Percentiles rank a stretch among this genome's conserved stretches.
phyloP scores from a whole-genome alignment of 2,113 vertebrate genomes.

The Origma solitaria region DNA sequence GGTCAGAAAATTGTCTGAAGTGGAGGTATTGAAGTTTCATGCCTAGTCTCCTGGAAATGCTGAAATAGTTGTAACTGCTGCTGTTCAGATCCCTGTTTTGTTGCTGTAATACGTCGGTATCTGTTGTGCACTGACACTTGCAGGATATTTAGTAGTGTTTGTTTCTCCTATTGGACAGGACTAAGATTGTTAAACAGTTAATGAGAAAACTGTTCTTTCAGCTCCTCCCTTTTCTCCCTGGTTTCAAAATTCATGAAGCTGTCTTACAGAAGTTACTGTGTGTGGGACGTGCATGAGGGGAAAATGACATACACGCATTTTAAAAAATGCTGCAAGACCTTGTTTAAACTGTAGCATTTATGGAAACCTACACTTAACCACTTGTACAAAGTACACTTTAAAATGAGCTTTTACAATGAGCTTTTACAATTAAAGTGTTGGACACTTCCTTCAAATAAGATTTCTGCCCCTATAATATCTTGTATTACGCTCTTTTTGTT shows the following conservation, averaged over 20 bases:
- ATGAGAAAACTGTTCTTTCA: background rate
- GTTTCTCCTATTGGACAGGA: background rate
- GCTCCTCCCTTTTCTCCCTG: background rate
- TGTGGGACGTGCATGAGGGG: background rate
- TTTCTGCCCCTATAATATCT: background rate
- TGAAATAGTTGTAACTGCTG: background rate
- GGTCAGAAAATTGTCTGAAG: slow-evolving; percentile 95
- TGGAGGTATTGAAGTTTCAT: slow-evolving; percentile 81
- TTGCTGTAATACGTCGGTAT: background rate
- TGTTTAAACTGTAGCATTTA: background rate
- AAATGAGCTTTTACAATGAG: background rate
- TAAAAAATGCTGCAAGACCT: background rate
- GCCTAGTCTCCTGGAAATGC: background rate
- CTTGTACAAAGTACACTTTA: background rate
- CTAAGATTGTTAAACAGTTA: background rate
- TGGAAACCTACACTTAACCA: background rate
- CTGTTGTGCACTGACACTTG: background rate
- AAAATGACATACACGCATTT: background rate
- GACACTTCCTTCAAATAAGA: background rate
- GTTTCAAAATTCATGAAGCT: background rate
- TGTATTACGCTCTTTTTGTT: background rate
- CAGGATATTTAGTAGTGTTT: background rate
- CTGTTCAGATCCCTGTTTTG: background rate
- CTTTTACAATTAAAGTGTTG: background rate
- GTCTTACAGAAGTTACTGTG: background rate